These are phyloP conservation scores for Coracopsis vasa DNA, from an alignment of 2,113 vertebrate genomes.

Conservation along the genomic window DNA sequence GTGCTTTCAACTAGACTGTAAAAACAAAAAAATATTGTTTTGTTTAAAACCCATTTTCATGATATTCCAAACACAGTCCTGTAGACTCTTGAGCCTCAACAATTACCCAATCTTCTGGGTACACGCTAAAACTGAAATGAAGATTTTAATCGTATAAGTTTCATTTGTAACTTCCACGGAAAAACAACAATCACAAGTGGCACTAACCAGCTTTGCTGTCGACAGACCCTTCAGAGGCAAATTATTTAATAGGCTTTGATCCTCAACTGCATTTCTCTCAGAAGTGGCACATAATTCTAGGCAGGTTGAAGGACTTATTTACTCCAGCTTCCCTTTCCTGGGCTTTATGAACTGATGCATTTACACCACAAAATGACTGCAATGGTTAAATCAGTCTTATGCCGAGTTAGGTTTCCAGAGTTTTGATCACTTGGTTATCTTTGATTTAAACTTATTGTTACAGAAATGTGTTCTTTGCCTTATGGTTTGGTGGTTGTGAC, in stretches of 20 bases:
- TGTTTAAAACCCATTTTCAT: neutral
- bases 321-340: neutral
- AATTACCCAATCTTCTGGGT: neutral
- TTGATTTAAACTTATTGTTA: neutral
- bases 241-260: neutral
- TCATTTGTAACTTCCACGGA: neutral
- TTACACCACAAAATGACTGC: neutral
- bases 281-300: neutral
- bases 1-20: neutral
- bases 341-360: neutral
- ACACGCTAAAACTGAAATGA: neutral
- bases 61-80: neutral
- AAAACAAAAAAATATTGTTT: neutral
- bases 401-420: neutral
- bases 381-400: neutral
- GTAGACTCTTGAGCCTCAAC: neutral
- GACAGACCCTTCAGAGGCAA: neutral
- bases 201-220: rapidly evolving
- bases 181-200: neutral
- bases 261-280: neutral
- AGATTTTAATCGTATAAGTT: neutral
- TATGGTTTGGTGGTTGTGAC: neutral
- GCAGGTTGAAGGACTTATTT: neutral
- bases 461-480: neutral
- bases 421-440: neutral